Evolutionary conservation across 1,140 invertebrate species (phyloP).

Genomic region (Drosophila sulfurigaster): DNA sequence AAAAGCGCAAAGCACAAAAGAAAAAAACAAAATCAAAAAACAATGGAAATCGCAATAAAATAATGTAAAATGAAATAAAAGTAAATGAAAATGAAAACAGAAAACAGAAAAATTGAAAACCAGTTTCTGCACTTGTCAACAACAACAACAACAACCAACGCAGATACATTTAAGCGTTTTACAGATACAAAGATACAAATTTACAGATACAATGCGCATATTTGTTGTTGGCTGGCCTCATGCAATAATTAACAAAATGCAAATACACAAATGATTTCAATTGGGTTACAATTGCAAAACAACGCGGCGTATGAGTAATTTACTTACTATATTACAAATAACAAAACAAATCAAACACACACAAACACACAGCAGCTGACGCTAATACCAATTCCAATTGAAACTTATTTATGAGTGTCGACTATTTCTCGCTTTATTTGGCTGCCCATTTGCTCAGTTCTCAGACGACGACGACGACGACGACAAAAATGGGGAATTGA

Average conservation of each 20-base stretch:
- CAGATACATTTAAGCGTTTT: constrained; percentile 10
- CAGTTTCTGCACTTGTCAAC: constrained; percentile 43
- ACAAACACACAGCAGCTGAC: constrained; percentile 1
- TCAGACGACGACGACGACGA: constrained; percentile 11
- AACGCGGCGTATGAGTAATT: constrained; percentile 47
- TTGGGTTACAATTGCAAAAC: constrained; percentile 48
- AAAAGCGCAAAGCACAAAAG: neutral
- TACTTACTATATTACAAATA: constrained; percentile 34
- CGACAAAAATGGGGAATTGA: constrained; percentile 22
- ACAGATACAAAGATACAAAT: neutral
- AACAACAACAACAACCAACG: constrained; percentile 2
- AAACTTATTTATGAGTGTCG: constrained; percentile 32
- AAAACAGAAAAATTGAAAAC: constrained; percentile 23
- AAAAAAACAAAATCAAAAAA: neutral
- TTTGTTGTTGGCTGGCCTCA: constrained; percentile 9
- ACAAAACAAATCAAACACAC: constrained; percentile 1
- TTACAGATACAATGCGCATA: constrained; percentile 11
- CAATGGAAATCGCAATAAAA: constrained; percentile 12
- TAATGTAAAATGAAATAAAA: constrained; percentile 2
- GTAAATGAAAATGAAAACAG: constrained; percentile 5
- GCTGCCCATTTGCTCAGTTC: constrained; percentile 25
- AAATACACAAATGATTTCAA: constrained; percentile 35
- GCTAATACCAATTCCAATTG: constrained; percentile 38
- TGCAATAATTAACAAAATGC: constrained; percentile 35
- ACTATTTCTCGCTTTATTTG: constrained; percentile 22